Percentiles rank a stretch among this genome's conserved stretches.
Conservation (phyloP, 2,888 invertebrate genomes). For the Caenorhabditis sp. region DNA sequence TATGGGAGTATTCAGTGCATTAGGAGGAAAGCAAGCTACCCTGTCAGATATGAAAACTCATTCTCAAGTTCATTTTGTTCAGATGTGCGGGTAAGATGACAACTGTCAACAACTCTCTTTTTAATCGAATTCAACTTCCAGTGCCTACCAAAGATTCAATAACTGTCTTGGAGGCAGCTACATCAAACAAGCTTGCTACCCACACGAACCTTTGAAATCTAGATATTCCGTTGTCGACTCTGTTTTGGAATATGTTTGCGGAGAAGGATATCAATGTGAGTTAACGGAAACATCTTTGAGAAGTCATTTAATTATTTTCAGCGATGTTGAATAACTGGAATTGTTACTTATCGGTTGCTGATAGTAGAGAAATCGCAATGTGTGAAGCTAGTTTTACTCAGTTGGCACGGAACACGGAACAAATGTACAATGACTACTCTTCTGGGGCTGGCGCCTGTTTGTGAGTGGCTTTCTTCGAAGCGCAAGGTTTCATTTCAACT, state of each 20-base stretch:
- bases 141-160: slow-evolving; percentile 74
- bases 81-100: slow-evolving; percentile 73
- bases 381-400: slow-evolving; percentile 72
- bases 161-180: slow-evolving; percentile 71
- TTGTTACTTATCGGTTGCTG: slow-evolving; percentile 71
- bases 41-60: slow-evolving; percentile 70
- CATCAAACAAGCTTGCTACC: slow-evolving; percentile 73
- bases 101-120: background rate
- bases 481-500: background rate
- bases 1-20: slow-evolving; percentile 69
- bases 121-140: slow-evolving; percentile 14
- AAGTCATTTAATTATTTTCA: no score
- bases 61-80: slow-evolving; percentile 68
- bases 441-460: slow-evolving; percentile 72
- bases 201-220: slow-evolving; percentile 74
- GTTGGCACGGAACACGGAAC: slow-evolving; percentile 57
- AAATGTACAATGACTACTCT: slow-evolving; percentile 73
- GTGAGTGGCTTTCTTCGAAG: slow-evolving; percentile 50
- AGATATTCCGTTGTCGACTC: slow-evolving; percentile 73
- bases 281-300: no score
- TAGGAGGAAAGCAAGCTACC: slow-evolving; percentile 57
- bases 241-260: slow-evolving; percentile 74
- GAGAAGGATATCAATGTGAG: slow-evolving; percentile 74
- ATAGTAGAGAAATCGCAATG: slow-evolving; percentile 67
- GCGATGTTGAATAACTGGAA: slow-evolving; percentile 77